These are phyloP conservation scores for Micronycteris hirsuta DNA, from an alignment of 2,113 vertebrate species.

Conservation along the genomic window DNA sequence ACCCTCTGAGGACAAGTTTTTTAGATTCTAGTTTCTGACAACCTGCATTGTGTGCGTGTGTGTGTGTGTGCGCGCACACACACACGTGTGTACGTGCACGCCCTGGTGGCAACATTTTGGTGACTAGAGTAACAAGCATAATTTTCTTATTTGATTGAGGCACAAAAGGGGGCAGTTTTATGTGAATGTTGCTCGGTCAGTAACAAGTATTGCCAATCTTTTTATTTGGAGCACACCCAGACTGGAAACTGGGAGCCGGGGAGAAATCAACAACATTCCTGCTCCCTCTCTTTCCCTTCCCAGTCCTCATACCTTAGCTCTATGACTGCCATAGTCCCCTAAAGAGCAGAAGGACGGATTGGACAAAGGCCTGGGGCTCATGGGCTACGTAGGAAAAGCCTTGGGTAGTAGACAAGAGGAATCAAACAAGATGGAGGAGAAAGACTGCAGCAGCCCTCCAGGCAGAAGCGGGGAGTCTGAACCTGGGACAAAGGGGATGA, in stretches of 20 bases:
- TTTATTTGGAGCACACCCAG: not conserved
- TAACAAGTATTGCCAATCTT: not conserved
- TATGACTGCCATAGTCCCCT: fast-evolving
- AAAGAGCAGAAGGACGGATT: not conserved
- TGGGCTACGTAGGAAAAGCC: not conserved
- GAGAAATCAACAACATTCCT: not conserved
- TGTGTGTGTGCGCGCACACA: too few relatives aligned
- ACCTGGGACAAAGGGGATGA: not conserved
- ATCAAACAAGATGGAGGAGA: not conserved
- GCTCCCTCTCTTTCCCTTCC: not conserved
- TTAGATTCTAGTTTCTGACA: not conserved
- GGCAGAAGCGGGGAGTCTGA: not conserved
- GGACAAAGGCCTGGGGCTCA: not conserved
- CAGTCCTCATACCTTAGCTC: not conserved
- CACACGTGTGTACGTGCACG: too few relatives aligned
- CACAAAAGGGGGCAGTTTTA: not conserved
- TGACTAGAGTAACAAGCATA: not conserved
- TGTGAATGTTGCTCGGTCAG: not conserved
- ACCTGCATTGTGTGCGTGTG: not conserved
- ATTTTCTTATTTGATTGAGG: not conserved
- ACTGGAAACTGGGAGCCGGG: not conserved
- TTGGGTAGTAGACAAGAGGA: not conserved
- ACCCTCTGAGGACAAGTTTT: not conserved
- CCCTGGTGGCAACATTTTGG: not conserved
- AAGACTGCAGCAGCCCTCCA: not conserved